Evolutionary conservation across 2,113 vertebrate genomes (phyloP).

Genomic region (Motacilla tschutschensis): DNA sequence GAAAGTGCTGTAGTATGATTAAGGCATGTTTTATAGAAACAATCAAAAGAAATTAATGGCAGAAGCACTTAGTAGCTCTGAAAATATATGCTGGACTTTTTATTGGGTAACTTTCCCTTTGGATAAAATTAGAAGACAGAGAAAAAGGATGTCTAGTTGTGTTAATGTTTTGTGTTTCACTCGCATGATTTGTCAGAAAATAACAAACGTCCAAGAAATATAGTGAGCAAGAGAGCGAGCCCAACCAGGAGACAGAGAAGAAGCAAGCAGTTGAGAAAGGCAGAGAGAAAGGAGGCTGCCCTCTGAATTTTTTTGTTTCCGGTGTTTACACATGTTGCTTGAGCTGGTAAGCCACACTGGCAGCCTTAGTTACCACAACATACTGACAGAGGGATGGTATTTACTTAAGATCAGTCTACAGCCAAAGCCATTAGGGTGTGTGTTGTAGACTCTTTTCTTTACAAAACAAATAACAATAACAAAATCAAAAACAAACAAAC

Average conservation of each 20-base stretch:
- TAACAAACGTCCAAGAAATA: slow-evolving; percentile 15
- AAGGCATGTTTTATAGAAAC: slow-evolving; percentile 65
- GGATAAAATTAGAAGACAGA: slow-evolving; percentile 45
- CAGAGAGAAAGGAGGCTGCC: slow-evolving; percentile 30
- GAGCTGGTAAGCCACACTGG: slow-evolving; percentile 76
- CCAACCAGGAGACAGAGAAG: slow-evolving; percentile 28
- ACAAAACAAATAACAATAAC: background rate
- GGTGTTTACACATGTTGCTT: slow-evolving; percentile 75
- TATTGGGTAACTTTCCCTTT: slow-evolving; percentile 58
- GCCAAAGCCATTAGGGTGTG: slow-evolving; percentile 68
- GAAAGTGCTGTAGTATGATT: slow-evolving; percentile 59
- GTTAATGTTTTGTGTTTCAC: slow-evolving; percentile 65
- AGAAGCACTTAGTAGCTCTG: slow-evolving; percentile 67
- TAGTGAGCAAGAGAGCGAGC: slow-evolving; percentile 22
- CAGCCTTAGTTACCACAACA: slow-evolving; percentile 73
- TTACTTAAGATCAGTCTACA: slow-evolving; percentile 69
- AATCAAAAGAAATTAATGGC: slow-evolving; percentile 59
- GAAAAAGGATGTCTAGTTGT: slow-evolving; percentile 43
- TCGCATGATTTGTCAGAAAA: slow-evolving; percentile 60
- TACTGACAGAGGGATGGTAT: slow-evolving; percentile 72
- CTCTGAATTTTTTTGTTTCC: slow-evolving; percentile 69
- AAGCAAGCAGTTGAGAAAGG: slow-evolving; percentile 44
- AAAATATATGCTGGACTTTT: slow-evolving; percentile 64
- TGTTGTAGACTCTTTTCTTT: slow-evolving; percentile 45
- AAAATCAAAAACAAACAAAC: background rate